These are phyloP conservation scores for Synanceia verrucosa DNA, from an alignment of 2,797 vertebrate species.

Conservation along the genomic window DNA sequence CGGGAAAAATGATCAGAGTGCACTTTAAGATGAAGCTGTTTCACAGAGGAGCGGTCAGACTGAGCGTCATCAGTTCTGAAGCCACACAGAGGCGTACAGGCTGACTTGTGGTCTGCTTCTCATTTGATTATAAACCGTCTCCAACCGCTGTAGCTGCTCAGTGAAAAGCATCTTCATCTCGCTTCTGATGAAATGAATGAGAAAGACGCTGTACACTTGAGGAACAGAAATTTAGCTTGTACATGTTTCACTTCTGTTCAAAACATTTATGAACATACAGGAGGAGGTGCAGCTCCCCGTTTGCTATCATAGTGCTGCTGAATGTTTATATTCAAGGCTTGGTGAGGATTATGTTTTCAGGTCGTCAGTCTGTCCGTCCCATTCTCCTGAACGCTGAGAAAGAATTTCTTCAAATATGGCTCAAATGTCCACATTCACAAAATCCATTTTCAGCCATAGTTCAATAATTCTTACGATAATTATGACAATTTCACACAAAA, in stretches of 20 bases:
- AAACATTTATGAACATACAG: background rate
- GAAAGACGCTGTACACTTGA: background rate
- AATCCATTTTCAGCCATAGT: background rate
- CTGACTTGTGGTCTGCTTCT: slow-evolving; percentile 37
- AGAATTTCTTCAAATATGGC: no score
- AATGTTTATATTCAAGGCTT: background rate
- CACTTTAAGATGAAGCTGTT: background rate
- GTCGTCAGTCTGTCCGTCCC: background rate
- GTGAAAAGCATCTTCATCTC: background rate
- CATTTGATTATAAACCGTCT: slow-evolving; percentile 41
- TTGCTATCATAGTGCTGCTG: background rate
- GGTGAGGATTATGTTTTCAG: background rate
- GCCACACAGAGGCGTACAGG: background rate
- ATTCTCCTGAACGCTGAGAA: background rate
- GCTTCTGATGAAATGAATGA: slow-evolving; percentile 15
- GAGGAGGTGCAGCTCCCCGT: background rate
- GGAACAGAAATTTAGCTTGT: background rate
- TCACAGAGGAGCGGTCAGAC: background rate
- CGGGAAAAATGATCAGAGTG: background rate
- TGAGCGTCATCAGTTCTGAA: background rate
- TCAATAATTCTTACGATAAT: background rate
- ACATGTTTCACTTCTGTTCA: background rate
- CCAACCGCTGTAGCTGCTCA: background rate
- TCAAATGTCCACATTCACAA: no score
- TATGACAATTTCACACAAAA: background rate